These are phyloP conservation scores for Apostichopus californicus DNA, from an alignment of 35 echinoderm and acorn worm genomes.

Conservation along the genomic window DNA sequence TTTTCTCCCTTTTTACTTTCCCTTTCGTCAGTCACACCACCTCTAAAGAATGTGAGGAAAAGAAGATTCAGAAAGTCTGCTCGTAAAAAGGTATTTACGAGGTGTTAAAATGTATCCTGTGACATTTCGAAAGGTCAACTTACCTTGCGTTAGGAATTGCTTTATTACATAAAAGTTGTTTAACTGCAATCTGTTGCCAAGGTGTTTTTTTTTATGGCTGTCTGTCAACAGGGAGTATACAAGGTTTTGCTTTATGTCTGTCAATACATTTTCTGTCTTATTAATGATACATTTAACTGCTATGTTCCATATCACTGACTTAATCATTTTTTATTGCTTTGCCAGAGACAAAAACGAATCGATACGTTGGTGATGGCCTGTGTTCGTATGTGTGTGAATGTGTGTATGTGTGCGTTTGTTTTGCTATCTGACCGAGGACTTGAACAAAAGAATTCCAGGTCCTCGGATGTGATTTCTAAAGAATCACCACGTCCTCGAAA, in stretches of 20 bases:
- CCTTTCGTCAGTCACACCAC: conserved; percentile 79
- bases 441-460: no score
- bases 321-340: no score
- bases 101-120: background rate
- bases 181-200: background rate
- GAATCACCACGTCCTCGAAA: no score
- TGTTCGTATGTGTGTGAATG: no score
- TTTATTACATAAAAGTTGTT: background rate
- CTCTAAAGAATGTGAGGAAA: conserved; percentile 94
- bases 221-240: background rate
- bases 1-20: conserved; percentile 26
- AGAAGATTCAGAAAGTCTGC: conserved; percentile 95
- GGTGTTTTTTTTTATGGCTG: background rate
- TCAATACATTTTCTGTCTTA: no score
- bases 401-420: no score
- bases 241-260: background rate
- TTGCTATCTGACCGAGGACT: no score
- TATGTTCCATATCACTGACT: no score
- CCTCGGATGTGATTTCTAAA: no score
- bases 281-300: no score
- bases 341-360: no score
- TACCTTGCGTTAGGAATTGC: background rate
- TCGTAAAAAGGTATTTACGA: conserved; percentile 85
- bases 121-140: background rate
- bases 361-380: no score